phyloP scores from a whole-genome alignment of 2,888 invertebrate species.

The Schizaphis graminum region DNA sequence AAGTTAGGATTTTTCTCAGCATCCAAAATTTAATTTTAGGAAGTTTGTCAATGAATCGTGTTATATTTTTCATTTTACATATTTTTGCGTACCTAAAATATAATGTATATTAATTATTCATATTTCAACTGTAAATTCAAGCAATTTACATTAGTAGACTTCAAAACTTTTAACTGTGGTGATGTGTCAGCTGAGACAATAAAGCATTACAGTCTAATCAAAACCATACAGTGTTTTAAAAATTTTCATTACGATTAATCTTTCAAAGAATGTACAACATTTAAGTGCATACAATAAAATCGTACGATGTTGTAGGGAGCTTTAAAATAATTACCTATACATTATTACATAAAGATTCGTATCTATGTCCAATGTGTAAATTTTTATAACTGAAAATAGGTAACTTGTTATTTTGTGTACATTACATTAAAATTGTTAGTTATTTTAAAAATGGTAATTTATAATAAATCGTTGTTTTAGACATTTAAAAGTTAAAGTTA shows the following conservation, averaged over 20 bases:
- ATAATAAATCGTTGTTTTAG: background rate
- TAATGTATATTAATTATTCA: background rate
- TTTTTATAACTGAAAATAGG: background rate
- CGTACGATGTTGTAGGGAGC: background rate
- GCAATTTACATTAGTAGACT: background rate
- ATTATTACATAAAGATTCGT: background rate
- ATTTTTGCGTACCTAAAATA: background rate
- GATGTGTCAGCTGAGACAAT: background rate
- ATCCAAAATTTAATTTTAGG: background rate
- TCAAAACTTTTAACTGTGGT: background rate
- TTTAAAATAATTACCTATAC: background rate
- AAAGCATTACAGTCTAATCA: background rate
- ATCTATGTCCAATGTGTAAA: background rate
- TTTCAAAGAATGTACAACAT: background rate
- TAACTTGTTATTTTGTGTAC: background rate
- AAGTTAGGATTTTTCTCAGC: background rate
- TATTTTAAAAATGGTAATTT: background rate
- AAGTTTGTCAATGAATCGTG: background rate
- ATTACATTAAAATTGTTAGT: background rate
- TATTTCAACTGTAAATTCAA: background rate
- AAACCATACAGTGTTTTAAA: background rate
- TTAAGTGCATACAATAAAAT: background rate
- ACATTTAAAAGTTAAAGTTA: background rate
- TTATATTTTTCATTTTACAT: background rate
- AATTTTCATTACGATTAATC: background rate